Evolutionary conservation across 2,113 vertebrate genomes (phyloP), one percentile per base, ranked within the genome.

Genomic region (Aspidoscelis tigris): DNA sequence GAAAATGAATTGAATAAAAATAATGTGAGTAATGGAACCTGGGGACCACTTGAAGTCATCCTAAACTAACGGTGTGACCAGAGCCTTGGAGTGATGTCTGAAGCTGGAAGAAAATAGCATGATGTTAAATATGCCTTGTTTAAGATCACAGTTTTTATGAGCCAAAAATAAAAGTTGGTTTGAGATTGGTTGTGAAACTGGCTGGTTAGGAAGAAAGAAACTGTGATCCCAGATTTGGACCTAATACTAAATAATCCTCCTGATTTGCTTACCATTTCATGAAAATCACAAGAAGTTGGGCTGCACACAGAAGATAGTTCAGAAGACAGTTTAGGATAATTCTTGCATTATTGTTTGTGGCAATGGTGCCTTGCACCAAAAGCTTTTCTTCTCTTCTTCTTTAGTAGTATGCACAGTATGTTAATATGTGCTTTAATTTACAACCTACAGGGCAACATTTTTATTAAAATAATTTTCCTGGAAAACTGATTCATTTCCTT

Each of bases 401-500:
- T 74, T 41, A 55, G 76, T 12, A 10, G 70, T 24, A 78, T n/a
- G 43, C 18, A 76, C 43, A 47, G 24, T 1, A 12, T 4, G 1
- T 70, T 85, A 85, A 79, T 44, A 33, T 76, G n/a, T 0, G 58
- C 21, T 81, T 84, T 58, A 70, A 85, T 83, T 53, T 50, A 72
- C 26, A 26, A 0, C 83, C 70, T 82, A 41, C 21, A 41, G 41
- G 71, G 41, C 58, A 44, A 65, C 39, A 43, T 50, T n/a, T 86
- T 78, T 83, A 47, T 18, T n/a, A 69, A 83, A 58, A 41, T 55
- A 82, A 8, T 73, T 84, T 75, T 80, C 44, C 41, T 74, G 72
- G 81, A 74, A 72, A 24, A 79, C 53, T 72, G 68, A 72, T 22
- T 61, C 68, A 78, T 64, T 61, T 72, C 83, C 76, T 58, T 79